Conservation (phyloP, 2,113 vertebrate species). For the Heterocephalus glaber region DNA sequence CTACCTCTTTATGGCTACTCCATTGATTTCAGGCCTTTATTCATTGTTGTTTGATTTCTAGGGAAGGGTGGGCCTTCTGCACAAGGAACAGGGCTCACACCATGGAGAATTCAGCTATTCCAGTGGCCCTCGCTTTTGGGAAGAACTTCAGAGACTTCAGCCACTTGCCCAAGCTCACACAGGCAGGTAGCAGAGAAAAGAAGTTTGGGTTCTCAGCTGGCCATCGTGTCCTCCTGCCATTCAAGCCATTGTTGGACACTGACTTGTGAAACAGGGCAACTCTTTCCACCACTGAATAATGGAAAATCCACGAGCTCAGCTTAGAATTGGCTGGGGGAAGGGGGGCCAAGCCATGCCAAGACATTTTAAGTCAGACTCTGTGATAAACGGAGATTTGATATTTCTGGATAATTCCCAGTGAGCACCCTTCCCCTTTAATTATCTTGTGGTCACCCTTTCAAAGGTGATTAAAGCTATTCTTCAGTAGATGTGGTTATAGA, state of each 20-base stretch:
- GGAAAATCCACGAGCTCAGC: constrained; percentile 68
- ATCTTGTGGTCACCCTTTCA: constrained; percentile 95
- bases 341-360: constrained; percentile 73
- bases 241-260: neutral
- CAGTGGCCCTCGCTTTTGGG: neutral
- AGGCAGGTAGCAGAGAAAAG: neutral
- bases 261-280: neutral
- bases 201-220: neutral
- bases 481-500: constrained; percentile 92
- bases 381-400: constrained; percentile 88
- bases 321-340: constrained; percentile 64
- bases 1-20: rapidly evolving
- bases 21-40: neutral
- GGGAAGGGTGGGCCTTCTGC: neutral
- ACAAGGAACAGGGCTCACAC: rapidly evolving
- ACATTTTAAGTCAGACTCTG: constrained; percentile 83
- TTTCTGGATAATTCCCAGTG: constrained; percentile 88
- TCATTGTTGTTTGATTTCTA: neutral
- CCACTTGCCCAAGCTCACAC: neutral
- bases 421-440: constrained; percentile 97
- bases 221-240: rapidly evolving
- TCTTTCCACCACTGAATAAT: neutral
- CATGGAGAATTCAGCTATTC: rapidly evolving
- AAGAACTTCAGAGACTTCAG: neutral
- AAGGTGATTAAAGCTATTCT: constrained; percentile 94